A percentile compares a stretch with the other conserved stretches of the same genome.
Evolutionary conservation across 1,140 invertebrate genomes (phyloP).

Genomic region (Myzus persicae): DNA sequence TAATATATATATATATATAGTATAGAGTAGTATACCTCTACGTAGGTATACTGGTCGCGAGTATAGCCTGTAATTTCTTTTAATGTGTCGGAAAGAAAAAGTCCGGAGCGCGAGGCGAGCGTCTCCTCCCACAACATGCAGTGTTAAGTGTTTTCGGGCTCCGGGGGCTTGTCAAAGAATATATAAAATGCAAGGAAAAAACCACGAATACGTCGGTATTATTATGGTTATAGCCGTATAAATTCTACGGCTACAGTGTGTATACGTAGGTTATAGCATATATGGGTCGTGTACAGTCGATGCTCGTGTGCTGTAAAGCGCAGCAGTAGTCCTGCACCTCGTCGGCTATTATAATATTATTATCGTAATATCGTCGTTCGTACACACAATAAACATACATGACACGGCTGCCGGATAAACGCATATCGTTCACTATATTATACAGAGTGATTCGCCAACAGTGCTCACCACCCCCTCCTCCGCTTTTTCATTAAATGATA

Average conservation of each 20-base stretch:
- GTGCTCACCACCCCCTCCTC: background rate
- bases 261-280: background rate
- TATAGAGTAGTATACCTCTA: background rate
- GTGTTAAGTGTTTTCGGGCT: slow-evolving; percentile 52
- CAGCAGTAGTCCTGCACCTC: slow-evolving; percentile 5
- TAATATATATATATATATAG: background rate
- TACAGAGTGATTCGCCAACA: background rate
- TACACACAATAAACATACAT: background rate
- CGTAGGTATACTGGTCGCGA: background rate
- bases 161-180: slow-evolving; percentile 37
- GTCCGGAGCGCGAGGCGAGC: background rate
- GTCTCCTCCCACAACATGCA: slow-evolving; percentile 42
- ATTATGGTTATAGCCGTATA: background rate
- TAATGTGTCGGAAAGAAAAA: slow-evolving; percentile 56
- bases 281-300: background rate
- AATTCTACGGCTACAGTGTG: background rate
- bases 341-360: background rate
- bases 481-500: background rate
- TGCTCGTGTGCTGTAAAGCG: background rate
- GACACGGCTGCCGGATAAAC: background rate
- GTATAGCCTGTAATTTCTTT: slow-evolving; percentile 47
- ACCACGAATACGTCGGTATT: slow-evolving; percentile 29
- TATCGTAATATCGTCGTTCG: background rate
- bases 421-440: background rate
- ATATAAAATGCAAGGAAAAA: background rate